Conservation (phyloP, 2,797 vertebrate genomes). For the Paguma larvata region DNA sequence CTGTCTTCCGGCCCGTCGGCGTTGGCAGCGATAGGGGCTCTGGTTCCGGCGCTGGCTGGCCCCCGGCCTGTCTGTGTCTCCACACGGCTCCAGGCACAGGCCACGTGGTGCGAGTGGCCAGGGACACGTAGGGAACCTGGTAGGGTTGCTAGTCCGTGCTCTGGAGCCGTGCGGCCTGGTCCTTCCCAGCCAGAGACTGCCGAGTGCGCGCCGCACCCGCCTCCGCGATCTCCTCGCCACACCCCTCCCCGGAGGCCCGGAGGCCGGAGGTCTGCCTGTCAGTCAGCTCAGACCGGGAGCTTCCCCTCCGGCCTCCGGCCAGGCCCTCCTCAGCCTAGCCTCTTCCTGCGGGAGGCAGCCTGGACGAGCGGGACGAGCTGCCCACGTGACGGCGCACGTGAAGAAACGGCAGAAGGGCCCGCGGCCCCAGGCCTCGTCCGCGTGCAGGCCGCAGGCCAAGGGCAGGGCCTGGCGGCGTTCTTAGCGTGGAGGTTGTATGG, state of each 20-base stretch:
- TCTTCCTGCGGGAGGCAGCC: background rate
- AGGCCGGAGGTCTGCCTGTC: background rate
- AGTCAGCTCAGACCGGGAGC: background rate
- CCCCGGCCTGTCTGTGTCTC: slow-evolving; percentile 56
- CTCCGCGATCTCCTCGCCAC: background rate
- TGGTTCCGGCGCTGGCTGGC: slow-evolving; percentile 72
- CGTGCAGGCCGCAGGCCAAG: background rate
- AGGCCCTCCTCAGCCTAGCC: background rate
- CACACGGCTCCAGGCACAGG: background rate
- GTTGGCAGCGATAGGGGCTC: slow-evolving; percentile 59
- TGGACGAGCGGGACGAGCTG: background rate
- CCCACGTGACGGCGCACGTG: background rate
- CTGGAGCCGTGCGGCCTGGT: background rate
- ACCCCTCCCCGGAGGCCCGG: background rate
- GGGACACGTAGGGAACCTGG: background rate
- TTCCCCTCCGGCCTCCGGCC: background rate
- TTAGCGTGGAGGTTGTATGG: background rate
- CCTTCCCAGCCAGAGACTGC: background rate
- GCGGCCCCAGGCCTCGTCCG: background rate
- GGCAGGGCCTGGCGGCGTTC: background rate
- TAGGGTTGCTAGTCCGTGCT: background rate
- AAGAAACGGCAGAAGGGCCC: background rate
- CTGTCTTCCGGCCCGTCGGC: slow-evolving; percentile 38
- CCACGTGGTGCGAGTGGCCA: background rate
- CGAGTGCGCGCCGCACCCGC: no score